A percentile compares a stretch with the other conserved stretches of the same genome.
These are phyloP conservation scores for Pandemis heparana DNA, from an alignment of 2,888 invertebrate species.

Conservation along the genomic window DNA sequence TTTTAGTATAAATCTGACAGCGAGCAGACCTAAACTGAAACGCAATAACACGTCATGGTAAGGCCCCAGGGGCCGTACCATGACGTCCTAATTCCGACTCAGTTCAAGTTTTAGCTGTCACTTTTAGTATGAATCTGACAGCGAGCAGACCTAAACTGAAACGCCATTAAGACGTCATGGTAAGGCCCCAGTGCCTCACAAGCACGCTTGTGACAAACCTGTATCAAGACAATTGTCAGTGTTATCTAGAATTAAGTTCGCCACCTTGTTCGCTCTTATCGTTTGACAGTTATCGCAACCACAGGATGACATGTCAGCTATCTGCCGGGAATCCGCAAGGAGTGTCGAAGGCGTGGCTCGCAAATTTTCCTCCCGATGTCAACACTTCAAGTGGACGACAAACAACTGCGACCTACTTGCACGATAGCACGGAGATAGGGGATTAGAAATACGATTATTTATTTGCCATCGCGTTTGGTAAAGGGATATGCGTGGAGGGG, in stretches of 20 bases:
- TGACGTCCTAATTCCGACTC: too few relatives aligned
- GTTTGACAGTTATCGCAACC: neutral
- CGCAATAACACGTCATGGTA: too few relatives aligned
- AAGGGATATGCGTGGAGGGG: neutral
- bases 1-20: too few relatives aligned
- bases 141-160: too few relatives aligned
- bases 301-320: conserved; percentile 1
- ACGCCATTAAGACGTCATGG: too few relatives aligned
- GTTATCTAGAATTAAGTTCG: neutral
- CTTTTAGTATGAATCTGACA: too few relatives aligned
- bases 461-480: neutral
- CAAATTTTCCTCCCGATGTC: conserved; percentile 30
- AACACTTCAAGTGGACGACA: conserved; percentile 19
- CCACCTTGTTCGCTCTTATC: neutral
- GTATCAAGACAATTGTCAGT: too few relatives aligned
- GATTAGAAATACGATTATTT: neutral
- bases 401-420: conserved; percentile 7
- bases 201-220: neutral
- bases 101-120: too few relatives aligned
- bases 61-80: too few relatives aligned
- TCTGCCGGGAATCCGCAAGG: conserved; percentile 14
- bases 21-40: too few relatives aligned
- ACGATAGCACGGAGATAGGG: neutral
- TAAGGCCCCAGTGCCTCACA: too few relatives aligned
- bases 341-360: conserved; percentile 29